A percentile compares a stretch with the other conserved stretches of the same genome.
phyloP scores from a whole-genome alignment of 2,888 invertebrate species.

The Keiferia lycopersicella region DNA sequence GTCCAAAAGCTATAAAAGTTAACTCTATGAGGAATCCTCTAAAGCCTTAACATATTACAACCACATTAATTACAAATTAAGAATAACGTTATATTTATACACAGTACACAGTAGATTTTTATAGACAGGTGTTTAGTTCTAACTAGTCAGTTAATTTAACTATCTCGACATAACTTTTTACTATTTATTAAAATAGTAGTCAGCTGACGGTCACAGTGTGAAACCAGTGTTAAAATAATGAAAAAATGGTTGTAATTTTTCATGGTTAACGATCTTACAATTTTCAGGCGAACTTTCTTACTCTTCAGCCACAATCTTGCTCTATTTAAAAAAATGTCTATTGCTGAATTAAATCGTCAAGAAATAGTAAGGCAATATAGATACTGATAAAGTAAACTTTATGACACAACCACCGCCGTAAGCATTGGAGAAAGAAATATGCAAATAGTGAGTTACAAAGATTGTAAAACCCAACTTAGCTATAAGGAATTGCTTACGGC shows the following conservation, averaged over 20 bases:
- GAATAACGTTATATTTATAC: background rate
- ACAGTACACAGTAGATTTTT: conserved; percentile 6
- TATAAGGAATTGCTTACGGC: conserved; percentile 20
- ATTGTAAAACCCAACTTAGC: conserved; percentile 20
- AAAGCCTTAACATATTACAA: background rate
- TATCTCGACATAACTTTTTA: background rate
- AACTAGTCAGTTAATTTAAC: background rate
- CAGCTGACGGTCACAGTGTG: background rate
- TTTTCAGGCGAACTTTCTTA: too few species aligned
- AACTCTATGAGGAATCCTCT: background rate
- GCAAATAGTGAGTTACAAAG: conserved; percentile 21
- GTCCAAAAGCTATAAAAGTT: too few species aligned
- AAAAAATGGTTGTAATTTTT: too few species aligned
- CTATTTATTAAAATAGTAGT: background rate
- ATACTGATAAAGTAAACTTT: conserved; percentile 6
- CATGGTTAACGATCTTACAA: too few species aligned
- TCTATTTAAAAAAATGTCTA: too few species aligned
- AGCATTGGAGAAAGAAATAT: conserved; percentile 13
- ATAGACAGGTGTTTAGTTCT: background rate
- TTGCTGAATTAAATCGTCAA: background rate
- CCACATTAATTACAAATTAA: background rate
- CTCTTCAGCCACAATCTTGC: too few species aligned
- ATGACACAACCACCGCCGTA: background rate
- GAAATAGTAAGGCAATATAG: background rate
- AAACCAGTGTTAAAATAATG: background rate